phyloP scores from a whole-genome alignment of 2,797 vertebrate genomes.

The Eremophila alpestris region DNA sequence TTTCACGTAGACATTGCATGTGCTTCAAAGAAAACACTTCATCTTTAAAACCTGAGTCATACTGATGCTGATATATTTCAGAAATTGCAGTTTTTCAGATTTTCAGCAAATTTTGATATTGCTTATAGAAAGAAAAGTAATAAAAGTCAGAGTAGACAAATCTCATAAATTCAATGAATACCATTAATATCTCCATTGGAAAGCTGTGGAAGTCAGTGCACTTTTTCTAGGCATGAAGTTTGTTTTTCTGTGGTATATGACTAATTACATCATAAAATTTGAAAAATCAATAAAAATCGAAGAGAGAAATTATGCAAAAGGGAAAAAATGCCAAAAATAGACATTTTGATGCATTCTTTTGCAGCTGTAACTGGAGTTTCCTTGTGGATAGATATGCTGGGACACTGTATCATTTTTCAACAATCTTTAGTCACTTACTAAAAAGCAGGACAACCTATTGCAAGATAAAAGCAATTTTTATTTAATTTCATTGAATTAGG shows the following conservation, averaged over 20 bases:
- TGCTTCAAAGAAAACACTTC: neutral
- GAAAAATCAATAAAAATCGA: neutral
- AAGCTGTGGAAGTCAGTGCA: neutral
- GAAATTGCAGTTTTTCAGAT: neutral
- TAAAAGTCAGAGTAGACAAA: neutral
- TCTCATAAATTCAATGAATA: neutral
- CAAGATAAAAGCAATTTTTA: neutral
- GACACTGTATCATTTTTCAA: neutral
- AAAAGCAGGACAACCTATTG: neutral
- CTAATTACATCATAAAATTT: neutral
- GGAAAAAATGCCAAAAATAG: neutral
- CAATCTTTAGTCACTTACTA: neutral
- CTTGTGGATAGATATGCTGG: neutral
- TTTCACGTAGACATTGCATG: neutral
- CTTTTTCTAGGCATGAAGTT: neutral
- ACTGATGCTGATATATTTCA: neutral
- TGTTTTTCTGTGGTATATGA: neutral
- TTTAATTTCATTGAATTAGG: neutral
- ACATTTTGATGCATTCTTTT: neutral
- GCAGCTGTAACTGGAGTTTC: neutral
- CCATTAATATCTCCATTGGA: neutral
- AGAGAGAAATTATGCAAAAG: neutral
- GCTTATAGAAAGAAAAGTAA: neutral
- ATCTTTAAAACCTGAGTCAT: neutral
- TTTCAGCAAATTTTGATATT: neutral